phyloP scores from a whole-genome alignment of 2,113 vertebrate genomes.

The Ardeotis arabs region DNA sequence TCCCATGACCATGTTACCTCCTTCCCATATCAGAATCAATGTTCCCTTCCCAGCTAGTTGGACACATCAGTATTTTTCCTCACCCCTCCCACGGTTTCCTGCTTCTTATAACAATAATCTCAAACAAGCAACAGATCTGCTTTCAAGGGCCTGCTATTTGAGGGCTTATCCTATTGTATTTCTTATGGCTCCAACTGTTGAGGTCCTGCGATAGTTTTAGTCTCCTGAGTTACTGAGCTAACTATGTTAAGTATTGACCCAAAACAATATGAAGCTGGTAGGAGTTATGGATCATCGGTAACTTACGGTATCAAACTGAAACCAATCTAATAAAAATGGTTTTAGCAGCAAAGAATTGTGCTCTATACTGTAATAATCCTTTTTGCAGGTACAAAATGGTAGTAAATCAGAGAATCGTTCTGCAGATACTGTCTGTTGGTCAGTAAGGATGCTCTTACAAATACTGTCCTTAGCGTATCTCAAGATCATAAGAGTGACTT shows the following conservation, averaged over 20 bases:
- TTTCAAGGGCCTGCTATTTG: background rate
- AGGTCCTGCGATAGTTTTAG: background rate
- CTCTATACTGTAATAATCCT: background rate
- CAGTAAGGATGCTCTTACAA: background rate
- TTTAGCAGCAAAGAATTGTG: background rate
- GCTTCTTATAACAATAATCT: background rate
- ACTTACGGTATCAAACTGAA: background rate
- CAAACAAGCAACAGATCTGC: background rate
- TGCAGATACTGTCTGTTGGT: background rate
- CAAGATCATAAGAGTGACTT: background rate
- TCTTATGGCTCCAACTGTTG: background rate
- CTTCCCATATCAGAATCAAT: background rate
- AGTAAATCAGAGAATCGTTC: background rate
- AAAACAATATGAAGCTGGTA: background rate
- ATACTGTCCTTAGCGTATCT: background rate
- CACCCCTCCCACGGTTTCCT: background rate
- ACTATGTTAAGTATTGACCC: accelerated
- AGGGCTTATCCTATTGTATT: background rate
- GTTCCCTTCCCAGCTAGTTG: background rate
- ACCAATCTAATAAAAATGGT: background rate
- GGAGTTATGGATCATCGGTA: background rate
- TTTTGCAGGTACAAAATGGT: background rate
- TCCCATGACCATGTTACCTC: background rate
- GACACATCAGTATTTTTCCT: background rate
- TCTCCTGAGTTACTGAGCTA: background rate